Percentiles rank a stretch among this genome's conserved stretches.
Evolutionary conservation across 2,113 vertebrate species (phyloP).

Genomic region (Corythaixoides concolor): DNA sequence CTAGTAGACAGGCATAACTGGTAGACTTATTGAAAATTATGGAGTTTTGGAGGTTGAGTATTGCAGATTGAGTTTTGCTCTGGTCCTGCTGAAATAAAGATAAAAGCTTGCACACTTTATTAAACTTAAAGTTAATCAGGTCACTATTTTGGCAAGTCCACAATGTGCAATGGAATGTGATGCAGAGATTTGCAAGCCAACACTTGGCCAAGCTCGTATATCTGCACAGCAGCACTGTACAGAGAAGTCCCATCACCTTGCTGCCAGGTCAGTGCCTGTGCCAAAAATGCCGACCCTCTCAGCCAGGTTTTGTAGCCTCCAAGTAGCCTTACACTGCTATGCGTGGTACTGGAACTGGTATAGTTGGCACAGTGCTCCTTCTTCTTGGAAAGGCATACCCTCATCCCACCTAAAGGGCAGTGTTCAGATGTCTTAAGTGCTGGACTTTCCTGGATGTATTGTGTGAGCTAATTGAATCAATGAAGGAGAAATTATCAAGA

Average conservation of each 20-base stretch:
- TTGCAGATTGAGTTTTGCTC: not conserved
- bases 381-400: not conserved
- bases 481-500: not conserved
- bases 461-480: not conserved
- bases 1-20: not conserved
- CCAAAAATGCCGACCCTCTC: not conserved
- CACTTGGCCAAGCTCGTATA: not conserved
- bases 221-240: not conserved
- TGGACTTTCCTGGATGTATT: not conserved
- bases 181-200: not conserved
- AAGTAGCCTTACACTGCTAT: not conserved
- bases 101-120: not conserved
- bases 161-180: not conserved
- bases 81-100: not conserved
- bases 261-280: not conserved
- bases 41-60: not conserved
- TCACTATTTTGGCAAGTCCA: not conserved
- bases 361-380: not conserved
- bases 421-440: fast-evolving
- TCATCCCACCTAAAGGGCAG: not conserved
- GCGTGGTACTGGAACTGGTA: not conserved
- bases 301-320: not conserved
- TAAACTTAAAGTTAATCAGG: not conserved
- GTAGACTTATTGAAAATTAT: not conserved
- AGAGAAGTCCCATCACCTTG: not conserved